Conservation (phyloP, 2,113 vertebrate species). For the Gymnorhina tibicen region DNA sequence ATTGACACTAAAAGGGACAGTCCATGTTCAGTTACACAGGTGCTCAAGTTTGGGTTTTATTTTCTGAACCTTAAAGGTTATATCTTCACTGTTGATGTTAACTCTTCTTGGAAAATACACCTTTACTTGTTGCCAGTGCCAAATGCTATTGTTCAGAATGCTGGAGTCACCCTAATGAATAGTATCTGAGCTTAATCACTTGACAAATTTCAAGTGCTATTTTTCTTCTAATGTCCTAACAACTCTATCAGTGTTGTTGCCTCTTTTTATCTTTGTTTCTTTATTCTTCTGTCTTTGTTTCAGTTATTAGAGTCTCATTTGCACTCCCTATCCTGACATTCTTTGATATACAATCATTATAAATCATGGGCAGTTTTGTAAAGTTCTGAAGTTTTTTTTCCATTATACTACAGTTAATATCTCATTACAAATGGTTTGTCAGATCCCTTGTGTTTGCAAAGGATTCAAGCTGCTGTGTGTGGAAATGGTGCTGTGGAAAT, state of each 20-base stretch:
- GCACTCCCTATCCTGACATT: not conserved
- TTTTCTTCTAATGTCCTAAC: not conserved
- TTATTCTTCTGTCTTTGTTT: not conserved
- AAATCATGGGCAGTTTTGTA: not conserved
- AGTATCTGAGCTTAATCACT: not conserved
- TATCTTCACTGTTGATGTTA: not conserved
- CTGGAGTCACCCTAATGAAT: not conserved
- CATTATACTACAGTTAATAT: not conserved
- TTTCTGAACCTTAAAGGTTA: not conserved
- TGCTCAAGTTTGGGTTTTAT: not conserved
- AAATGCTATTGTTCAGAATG: not conserved
- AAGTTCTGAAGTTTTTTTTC: not conserved
- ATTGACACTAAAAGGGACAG: not conserved
- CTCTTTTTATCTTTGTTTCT: conserved; percentile 5
- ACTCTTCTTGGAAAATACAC: not conserved
- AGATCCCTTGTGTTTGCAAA: not conserved
- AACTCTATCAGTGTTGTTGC: not conserved
- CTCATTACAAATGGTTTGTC: not conserved
- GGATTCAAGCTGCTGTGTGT: too few species aligned
- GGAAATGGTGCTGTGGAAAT: not conserved
- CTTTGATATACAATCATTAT: not conserved
- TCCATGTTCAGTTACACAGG: not conserved
- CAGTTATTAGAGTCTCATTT: not conserved
- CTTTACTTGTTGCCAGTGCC: not conserved
- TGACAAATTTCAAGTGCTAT: not conserved